Evolutionary conservation across 2,888 invertebrate genomes (phyloP).

Genomic region (Melipona bicolor): DNA sequence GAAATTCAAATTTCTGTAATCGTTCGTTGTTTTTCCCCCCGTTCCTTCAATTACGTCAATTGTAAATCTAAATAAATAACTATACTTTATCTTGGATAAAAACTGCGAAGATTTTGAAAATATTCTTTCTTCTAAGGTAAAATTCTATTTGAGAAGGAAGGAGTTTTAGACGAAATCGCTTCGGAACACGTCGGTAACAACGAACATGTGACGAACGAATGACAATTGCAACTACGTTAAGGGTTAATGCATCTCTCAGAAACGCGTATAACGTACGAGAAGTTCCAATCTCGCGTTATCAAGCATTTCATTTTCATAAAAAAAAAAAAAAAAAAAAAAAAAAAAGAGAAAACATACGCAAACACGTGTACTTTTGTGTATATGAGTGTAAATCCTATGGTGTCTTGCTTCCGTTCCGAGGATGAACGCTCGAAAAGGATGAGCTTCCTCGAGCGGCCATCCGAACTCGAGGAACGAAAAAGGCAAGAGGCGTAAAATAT

Average conservation of each 20-base stretch:
- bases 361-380: neutral
- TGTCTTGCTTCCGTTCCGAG: conserved; percentile 30
- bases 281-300: conserved; percentile 7
- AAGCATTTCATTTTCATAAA: conserved; percentile 27
- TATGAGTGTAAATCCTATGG: conserved; percentile 14
- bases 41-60: neutral
- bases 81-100: too few relatives aligned
- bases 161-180: neutral
- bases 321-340: neutral
- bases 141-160: too few relatives aligned
- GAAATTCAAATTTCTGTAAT: neutral
- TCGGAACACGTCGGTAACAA: conserved; percentile 3
- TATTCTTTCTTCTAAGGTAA: too few relatives aligned
- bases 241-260: conserved; percentile 40
- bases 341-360: neutral
- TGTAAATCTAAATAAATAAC: neutral
- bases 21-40: neutral
- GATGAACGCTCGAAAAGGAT: conserved; percentile 34
- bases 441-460: conserved; percentile 9
- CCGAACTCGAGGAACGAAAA: conserved; percentile 34
- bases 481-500: conserved; percentile 40
- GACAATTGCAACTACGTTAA: conserved; percentile 14
- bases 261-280: conserved; percentile 31
- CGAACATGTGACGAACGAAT: conserved; percentile 29
- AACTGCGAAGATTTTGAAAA: too few relatives aligned